A percentile compares a stretch with the other conserved stretches of the same genome.
Evolutionary conservation across 2,113 vertebrate genomes (phyloP).

Genomic region (Catharus minimus): DNA sequence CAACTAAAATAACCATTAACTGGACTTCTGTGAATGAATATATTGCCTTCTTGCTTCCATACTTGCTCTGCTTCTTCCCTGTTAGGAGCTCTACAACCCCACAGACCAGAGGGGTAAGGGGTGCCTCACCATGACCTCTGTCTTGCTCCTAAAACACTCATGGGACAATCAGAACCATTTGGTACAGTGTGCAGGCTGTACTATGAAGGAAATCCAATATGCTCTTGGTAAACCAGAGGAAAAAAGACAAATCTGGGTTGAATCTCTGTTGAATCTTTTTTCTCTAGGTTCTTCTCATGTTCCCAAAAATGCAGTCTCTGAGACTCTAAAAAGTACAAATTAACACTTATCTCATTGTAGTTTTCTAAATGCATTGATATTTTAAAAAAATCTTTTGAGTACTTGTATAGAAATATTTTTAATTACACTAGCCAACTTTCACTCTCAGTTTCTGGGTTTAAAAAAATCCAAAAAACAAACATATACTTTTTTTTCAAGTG

Average conservation of each 20-base stretch:
- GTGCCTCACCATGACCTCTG: not conserved
- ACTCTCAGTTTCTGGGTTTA: not conserved
- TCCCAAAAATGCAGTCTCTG: not conserved
- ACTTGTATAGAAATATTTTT: not conserved
- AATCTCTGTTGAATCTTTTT: not conserved
- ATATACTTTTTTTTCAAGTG: not conserved
- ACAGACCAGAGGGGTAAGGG: not conserved
- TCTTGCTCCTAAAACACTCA: not conserved
- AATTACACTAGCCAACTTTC: not conserved
- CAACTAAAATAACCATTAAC: conserved; percentile 49
- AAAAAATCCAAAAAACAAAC: not conserved
- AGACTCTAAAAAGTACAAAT: not conserved
- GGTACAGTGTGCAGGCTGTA: not conserved
- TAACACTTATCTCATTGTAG: not conserved
- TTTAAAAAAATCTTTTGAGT: not conserved
- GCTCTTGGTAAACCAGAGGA: not conserved
- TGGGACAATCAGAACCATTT: not conserved
- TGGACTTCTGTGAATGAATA: conserved; percentile 47
- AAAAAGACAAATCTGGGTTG: not conserved
- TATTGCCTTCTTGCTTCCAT: not conserved
- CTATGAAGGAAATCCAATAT: not conserved
- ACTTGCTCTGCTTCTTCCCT: not conserved
- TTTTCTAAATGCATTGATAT: not conserved
- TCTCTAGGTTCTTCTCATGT: not conserved
- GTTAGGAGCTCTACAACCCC: not conserved